Evolutionary conservation across 2,888 invertebrate species (phyloP).

Genomic region (Dryadula phaetusa): DNA sequence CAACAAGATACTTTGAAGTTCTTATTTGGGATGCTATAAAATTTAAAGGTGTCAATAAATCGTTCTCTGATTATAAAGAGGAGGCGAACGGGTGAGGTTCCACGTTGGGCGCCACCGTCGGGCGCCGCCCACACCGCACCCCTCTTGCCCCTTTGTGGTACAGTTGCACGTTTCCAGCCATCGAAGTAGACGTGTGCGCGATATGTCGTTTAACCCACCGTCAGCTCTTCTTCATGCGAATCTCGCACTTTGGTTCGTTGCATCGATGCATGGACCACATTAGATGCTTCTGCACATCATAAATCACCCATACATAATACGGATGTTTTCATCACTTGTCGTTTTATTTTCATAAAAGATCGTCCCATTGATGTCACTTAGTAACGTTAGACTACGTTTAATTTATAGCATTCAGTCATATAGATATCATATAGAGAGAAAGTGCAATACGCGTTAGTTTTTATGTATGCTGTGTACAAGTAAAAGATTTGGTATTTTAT

Average conservation of each 20-base stretch:
- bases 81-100: slow-evolving; percentile 62
- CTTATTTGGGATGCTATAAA: slow-evolving; percentile 32
- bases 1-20: not conserved
- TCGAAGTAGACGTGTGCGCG: slow-evolving; percentile 74
- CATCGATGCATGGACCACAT: slow-evolving; percentile 81
- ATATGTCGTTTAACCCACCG: slow-evolving; percentile 72
- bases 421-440: slow-evolving; percentile 39
- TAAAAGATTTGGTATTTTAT: slow-evolving; percentile 10
- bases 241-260: slow-evolving; percentile 80
- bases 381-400: slow-evolving; percentile 51
- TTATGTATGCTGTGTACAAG: slow-evolving; percentile 36
- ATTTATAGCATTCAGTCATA: slow-evolving; percentile 34
- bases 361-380: slow-evolving; percentile 46
- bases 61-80: slow-evolving; percentile 75
- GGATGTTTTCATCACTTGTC: slow-evolving; percentile 53
- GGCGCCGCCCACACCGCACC: slow-evolving; percentile 54
- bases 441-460: slow-evolving; percentile 35
- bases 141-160: slow-evolving; percentile 51
- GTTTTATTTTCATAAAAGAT: slow-evolving; percentile 47
- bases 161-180: slow-evolving; percentile 75
- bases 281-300: slow-evolving; percentile 80
- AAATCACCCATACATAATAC: slow-evolving; percentile 61
- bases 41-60: slow-evolving; percentile 65
- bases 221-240: slow-evolving; percentile 76
- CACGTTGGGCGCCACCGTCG: slow-evolving; percentile 66